Conservation (phyloP, 2,113 vertebrate genomes). For the Lepidothrix coronata region DNA sequence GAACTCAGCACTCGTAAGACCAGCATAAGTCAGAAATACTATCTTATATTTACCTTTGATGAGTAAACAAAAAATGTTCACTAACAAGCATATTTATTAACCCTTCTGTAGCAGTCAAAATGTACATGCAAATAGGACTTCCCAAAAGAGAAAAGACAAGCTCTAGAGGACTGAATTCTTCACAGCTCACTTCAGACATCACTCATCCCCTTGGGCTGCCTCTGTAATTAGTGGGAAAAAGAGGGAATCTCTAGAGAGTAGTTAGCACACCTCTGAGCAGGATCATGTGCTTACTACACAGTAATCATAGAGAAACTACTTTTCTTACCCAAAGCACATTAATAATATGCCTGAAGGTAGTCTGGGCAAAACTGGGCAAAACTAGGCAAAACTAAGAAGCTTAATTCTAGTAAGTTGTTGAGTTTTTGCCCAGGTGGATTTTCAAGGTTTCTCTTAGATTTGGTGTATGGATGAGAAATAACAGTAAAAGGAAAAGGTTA, state of each 20-base stretch:
- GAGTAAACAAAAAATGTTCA: background rate
- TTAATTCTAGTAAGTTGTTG: background rate
- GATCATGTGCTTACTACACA: background rate
- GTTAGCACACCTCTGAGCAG: background rate
- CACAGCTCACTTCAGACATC: background rate
- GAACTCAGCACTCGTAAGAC: background rate
- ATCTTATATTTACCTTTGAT: background rate
- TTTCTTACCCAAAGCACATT: background rate
- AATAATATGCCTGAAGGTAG: background rate
- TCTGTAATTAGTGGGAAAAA: background rate
- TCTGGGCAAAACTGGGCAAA: background rate
- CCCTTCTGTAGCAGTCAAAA: background rate
- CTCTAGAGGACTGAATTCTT: background rate
- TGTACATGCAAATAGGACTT: background rate
- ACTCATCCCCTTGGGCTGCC: fast-evolving
- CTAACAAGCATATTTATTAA: background rate
- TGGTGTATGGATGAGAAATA: background rate
- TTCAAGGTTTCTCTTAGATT: background rate
- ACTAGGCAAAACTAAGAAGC: background rate
- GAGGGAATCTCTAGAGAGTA: background rate
- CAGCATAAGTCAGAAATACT: background rate
- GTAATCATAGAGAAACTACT: background rate
- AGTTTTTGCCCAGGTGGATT: background rate
- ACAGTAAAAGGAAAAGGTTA: background rate
- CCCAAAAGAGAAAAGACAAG: background rate